Conservation (phyloP, 92 coral and sea anemone genomes). For the Phenganax subtilis region DNA sequence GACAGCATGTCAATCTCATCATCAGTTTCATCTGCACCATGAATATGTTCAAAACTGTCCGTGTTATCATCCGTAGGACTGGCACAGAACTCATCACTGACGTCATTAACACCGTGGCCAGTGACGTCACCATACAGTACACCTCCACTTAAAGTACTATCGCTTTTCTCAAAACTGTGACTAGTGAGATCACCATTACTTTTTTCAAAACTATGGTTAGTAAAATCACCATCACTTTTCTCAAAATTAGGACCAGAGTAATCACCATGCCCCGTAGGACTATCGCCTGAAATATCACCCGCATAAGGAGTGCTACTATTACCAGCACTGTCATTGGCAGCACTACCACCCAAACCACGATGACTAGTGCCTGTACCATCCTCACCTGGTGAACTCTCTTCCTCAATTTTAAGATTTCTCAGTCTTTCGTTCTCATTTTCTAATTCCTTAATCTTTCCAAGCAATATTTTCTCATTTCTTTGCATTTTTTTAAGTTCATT, state of each 20-base stretch:
- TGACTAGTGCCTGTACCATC: no score
- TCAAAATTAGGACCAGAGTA: background rate
- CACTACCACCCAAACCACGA: no score
- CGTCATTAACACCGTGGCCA: background rate
- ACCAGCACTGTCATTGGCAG: background rate
- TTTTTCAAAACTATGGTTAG: slow-evolving; percentile 1
- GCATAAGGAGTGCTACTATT: background rate
- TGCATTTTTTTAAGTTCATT: slow-evolving; percentile 5
- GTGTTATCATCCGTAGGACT: slow-evolving; percentile 83
- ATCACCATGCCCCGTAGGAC: background rate
- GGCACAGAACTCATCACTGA: slow-evolving; percentile 31
- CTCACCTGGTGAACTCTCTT: background rate
- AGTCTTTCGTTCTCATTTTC: slow-evolving; percentile 13
- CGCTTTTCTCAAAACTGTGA: background rate
- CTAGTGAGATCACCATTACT: slow-evolving; percentile 1
- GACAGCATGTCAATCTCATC: slow-evolving; percentile 80
- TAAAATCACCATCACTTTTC: slow-evolving; percentile 3
- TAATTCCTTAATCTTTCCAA: slow-evolving; percentile 10
- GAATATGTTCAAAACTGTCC: slow-evolving; percentile 92
- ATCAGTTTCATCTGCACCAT: slow-evolving; percentile 74
- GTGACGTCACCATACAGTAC: slow-evolving; percentile 13
- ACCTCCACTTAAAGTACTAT: background rate
- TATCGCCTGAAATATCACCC: background rate
- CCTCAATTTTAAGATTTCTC: background rate
- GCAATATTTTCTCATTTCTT: slow-evolving; percentile 18